Evolutionary conservation across 2,888 invertebrate genomes (phyloP).

Genomic region (Agrotis puta): DNA sequence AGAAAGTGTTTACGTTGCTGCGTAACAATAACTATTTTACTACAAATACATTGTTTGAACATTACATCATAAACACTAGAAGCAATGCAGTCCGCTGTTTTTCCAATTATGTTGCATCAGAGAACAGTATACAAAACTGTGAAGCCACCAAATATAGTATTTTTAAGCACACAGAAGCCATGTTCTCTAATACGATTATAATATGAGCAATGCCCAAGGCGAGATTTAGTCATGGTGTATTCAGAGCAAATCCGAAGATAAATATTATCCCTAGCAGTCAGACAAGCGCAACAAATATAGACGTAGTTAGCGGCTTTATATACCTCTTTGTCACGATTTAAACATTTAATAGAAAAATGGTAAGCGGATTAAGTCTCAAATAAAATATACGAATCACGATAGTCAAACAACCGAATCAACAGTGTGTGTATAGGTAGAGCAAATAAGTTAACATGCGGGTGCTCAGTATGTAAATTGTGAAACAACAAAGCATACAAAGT

Average conservation of each 20-base stretch:
- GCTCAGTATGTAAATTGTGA: conserved; percentile 76
- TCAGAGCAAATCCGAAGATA: conserved; percentile 74
- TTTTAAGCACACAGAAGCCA: conserved; percentile 55
- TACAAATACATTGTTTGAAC: conserved; percentile 26
- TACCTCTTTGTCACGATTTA: conserved; percentile 65
- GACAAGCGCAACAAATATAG: conserved; percentile 74
- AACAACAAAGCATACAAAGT: conserved; percentile 73
- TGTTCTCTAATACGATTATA: conserved; percentile 62
- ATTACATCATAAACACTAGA: conserved; percentile 17
- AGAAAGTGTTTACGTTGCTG: conserved; percentile 19
- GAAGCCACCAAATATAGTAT: conserved; percentile 6
- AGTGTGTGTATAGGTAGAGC: conserved; percentile 58
- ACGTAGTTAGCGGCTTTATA: conserved; percentile 45
- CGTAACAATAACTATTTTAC: conserved; percentile 26
- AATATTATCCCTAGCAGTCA: conserved; percentile 80
- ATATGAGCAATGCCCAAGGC: conserved; percentile 69
- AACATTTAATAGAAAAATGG: conserved; percentile 59
- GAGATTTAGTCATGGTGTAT: conserved; percentile 74
- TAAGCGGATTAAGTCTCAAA: conserved; percentile 58
- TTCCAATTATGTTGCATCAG: conserved; percentile 39
- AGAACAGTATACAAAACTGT: conserved; percentile 15
- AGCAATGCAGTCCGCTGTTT: conserved; percentile 23
- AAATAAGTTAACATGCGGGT: conserved; percentile 76
- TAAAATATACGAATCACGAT: conserved; percentile 68
- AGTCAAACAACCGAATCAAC: conserved; percentile 55